These are phyloP conservation scores for Propithecus coquereli DNA, from an alignment of 2,113 vertebrate genomes.

Conservation along the genomic window DNA sequence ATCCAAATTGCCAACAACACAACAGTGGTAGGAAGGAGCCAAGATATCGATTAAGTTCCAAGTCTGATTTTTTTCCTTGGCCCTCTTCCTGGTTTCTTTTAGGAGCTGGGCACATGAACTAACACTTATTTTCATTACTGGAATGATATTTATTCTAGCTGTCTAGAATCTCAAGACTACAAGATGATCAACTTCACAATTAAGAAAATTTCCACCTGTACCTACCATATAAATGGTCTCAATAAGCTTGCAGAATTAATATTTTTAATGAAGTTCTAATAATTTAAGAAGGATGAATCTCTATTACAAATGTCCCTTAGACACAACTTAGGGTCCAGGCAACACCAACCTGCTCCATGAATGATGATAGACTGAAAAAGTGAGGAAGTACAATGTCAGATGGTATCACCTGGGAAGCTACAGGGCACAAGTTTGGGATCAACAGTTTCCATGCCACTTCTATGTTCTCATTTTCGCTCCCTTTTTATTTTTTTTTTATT, in stretches of 20 bases:
- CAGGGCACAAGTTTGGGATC: background rate
- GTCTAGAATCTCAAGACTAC: background rate
- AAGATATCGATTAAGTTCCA: constrained; percentile 4
- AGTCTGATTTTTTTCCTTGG: constrained; percentile 20
- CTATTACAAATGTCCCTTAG: background rate
- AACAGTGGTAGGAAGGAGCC: background rate
- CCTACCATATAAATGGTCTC: background rate
- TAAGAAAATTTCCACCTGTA: background rate
- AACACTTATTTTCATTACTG: constrained; percentile 12
- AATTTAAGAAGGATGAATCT: background rate
- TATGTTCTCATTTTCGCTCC: background rate
- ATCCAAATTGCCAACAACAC: background rate
- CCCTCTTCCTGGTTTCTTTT: constrained; percentile 37
- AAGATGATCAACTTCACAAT: background rate
- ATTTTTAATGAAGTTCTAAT: background rate
- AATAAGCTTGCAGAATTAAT: background rate
- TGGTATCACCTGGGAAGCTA: background rate
- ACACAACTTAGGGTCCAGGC: background rate
- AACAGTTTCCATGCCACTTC: background rate
- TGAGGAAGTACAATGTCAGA: background rate
- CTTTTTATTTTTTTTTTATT: background rate
- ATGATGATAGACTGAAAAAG: background rate
- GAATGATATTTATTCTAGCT: background rate
- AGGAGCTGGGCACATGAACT: background rate
- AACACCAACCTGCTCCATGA: background rate